phyloP scores from a whole-genome alignment of 2,888 invertebrate species.

The Tinea trinotella region DNA sequence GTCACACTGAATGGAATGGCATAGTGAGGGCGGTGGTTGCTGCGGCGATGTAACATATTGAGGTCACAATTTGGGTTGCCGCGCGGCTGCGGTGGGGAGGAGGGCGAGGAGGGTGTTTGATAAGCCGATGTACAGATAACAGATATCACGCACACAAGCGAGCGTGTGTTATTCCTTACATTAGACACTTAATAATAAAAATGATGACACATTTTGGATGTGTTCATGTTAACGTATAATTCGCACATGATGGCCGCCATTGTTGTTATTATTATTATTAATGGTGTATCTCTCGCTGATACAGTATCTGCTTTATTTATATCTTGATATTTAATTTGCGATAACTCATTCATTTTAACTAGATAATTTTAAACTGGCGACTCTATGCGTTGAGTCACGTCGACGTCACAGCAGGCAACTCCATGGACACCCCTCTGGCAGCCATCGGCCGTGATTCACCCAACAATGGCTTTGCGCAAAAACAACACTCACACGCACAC shows the following conservation, averaged over 20 bases:
- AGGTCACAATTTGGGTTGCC: not conserved
- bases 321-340: conserved; percentile 9
- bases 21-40: too few species aligned
- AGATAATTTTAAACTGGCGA: not conserved
- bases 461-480: conserved; percentile 1
- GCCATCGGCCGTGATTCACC: not conserved
- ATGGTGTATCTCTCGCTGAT: too few species aligned
- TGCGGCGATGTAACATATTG: too few species aligned
- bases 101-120: not conserved
- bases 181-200: too few species aligned
- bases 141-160: not conserved
- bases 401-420: not conserved
- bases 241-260: too few species aligned
- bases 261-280: too few species aligned
- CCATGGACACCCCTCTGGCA: not conserved
- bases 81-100: not conserved
- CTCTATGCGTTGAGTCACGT: not conserved
- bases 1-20: too few species aligned
- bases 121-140: not conserved
- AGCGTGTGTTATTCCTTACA: too few species aligned
- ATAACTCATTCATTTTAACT: conserved; percentile 1
- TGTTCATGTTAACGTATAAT: too few species aligned
- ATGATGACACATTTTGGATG: too few species aligned
- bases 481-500: not conserved
- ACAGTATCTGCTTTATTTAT: conserved; percentile 10